Base-by-base conservation (phyloP, 1,140 invertebrate species). In the Philotrypesis tridentata region DNA sequence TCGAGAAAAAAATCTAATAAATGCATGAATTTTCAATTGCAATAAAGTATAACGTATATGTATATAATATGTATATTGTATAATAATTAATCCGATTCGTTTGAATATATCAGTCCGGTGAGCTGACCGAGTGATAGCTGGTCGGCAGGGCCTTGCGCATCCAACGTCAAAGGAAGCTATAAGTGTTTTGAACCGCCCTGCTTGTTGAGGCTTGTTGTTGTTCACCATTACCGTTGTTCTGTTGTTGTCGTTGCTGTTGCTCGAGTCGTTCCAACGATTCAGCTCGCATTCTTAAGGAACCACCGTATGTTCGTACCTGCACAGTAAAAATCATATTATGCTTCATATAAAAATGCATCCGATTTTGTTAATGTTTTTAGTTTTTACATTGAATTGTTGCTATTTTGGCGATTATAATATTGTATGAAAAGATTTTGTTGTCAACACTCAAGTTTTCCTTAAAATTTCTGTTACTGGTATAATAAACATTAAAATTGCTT, bases 131-230 rank as follows among this genome's bases (percentile, higher is more conserved):
- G 81, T 87, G 87, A 77, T 90, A 89, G 70, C 84, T 86, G 48
- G 87, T 87, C 29, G 87, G 85, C 82, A 89, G 77, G 84, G 87
- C 87, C 82, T 85, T 87, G 31, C 86, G 87, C 82, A 91, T 89
- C 88, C 90, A 91, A 76, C 89, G 89, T 94, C 92, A 96, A 72
- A 95, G 94, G 89, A 95, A 96, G 82, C 95, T 95, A 86, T 96
- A 96, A 48, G 95, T 93, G 88, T 96, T 96, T 87, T 96, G 95
- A 65, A 96, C 92, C 33, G 95, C 95, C 86, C 95, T 90, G 23
- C 91, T 92, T 48, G 92, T 92, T 31, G 94, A 93, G 61, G 89
- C 88, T 25, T 89, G 74, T 29, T 89, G 74, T 29, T 67, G 21
- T 33, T 73, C 40, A 21, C 7, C 23, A 27, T 25, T 68, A 0